Percentiles rank a stretch among this genome's conserved stretches.
Evolutionary conservation across 2,113 vertebrate species (phyloP).

Genomic region (Hemiprocne comata): DNA sequence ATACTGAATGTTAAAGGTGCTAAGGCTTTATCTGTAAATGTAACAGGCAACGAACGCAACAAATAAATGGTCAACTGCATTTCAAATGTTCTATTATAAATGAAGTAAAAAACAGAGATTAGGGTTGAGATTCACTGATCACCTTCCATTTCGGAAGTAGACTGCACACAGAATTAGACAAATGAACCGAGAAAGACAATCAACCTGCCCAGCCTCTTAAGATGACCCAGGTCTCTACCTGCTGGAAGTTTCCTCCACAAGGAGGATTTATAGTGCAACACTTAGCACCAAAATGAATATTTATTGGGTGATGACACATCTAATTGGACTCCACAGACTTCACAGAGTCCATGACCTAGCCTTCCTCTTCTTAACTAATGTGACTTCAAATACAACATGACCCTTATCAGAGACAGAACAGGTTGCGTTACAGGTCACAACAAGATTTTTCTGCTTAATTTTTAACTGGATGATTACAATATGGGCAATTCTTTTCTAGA

Average conservation of each 20-base stretch:
- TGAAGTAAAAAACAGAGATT: neutral
- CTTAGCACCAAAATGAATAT: neutral
- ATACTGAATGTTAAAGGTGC: slow-evolving; percentile 45
- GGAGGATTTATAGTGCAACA: neutral
- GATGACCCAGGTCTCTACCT: neutral
- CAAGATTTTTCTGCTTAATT: neutral
- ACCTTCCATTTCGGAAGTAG: neutral
- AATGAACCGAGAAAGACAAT: neutral
- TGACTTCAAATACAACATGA: neutral
- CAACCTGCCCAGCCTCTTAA: neutral
- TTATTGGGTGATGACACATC: neutral
- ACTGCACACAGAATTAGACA: neutral
- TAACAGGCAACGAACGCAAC: neutral
- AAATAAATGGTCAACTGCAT: neutral
- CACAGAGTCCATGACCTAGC: neutral
- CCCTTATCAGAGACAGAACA: neutral
- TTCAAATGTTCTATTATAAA: neutral
- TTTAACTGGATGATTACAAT: neutral
- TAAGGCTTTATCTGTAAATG: slow-evolving; percentile 2
- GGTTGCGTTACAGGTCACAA: neutral
- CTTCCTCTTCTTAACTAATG: neutral
- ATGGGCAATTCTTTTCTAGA: neutral
- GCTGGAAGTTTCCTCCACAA: neutral
- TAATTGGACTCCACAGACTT: neutral
- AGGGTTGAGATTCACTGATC: neutral